A percentile compares a stretch with the other conserved stretches of the same genome.
These are phyloP conservation scores for Actenoides lindsayi DNA, from an alignment of 2,113 vertebrate genomes.

Conservation along the genomic window DNA sequence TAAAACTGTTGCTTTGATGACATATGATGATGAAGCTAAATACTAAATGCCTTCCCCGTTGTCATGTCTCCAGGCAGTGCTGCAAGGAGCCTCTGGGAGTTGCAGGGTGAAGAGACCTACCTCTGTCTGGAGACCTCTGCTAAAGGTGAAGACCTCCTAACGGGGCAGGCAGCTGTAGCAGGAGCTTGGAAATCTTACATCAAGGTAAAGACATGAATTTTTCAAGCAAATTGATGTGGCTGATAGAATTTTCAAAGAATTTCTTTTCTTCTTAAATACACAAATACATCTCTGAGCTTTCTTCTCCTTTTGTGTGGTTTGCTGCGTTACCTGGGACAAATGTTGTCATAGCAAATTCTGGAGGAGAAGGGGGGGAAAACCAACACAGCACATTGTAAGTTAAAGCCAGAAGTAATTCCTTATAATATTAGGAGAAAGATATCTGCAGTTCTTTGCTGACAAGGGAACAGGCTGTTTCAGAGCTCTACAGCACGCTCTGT, in stretches of 20 bases:
- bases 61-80: constrained; percentile 23
- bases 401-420: neutral
- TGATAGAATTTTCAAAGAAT: neutral
- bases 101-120: neutral
- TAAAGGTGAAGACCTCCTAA: neutral
- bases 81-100: neutral
- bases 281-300: neutral
- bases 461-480: neutral
- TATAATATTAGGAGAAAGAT: neutral
- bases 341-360: neutral
- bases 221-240: neutral
- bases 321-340: neutral
- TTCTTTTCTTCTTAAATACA: neutral
- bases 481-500: neutral
- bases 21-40: neutral
- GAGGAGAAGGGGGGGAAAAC: neutral
- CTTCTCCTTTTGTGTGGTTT: neutral
- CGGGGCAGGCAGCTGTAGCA: neutral
- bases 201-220: constrained; percentile 12
- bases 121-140: neutral
- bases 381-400: neutral
- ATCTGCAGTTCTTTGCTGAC: neutral
- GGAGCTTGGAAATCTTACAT: neutral
- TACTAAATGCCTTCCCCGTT: neutral
- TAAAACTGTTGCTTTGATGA: neutral